Base-by-base conservation (phyloP, 2,888 invertebrate genomes). In the Mesorhabditis sp. region DNA sequence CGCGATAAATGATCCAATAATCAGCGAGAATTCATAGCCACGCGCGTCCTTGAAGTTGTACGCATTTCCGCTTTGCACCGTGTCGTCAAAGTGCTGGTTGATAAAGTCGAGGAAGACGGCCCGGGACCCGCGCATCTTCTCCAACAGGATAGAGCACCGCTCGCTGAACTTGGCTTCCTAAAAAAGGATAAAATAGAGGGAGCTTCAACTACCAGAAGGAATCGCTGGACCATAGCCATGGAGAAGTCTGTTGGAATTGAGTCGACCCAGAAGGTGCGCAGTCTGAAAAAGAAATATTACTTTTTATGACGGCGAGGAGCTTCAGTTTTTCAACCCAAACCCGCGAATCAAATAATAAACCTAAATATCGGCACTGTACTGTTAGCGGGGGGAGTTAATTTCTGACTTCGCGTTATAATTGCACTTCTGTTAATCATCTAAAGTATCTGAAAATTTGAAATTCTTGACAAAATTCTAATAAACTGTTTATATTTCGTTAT, bases 201-300 rank as follows among this genome's bases (percentile, higher is more conserved):
- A 28, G 28, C 28, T 28, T 28, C 28, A 28, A 28, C 28, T 28
- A 50, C 58, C 58, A 50, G n/a, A 10, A 50, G n/a, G 58, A 50
- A 50, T 50, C n/a, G 58, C 58, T 50, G 10, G n/a, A 50, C 58
- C 58, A 50, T 50, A 13, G 7, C 58, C 7, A 50, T 10, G 58
- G 58, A 50, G 58, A 50, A 50, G n/a, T 50, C n/a, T 1, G 58
- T 50, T 2, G 58, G 58, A 50, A 50, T 50, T n/a, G 58, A 50
- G 58, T 50, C 58, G 10, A 50, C 58, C 58, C 58, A 50, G n/a
- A 50, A 50, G 7, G 58, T 50, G 58, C 58, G 58, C 58, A 50
- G n/a, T 50, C 58, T 50, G 58, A 50, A 50, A 50, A n/a, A 50
- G 28, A 28, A 28, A 28, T 28, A 28, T 28, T 28, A 28, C 28